phyloP scores from a whole-genome alignment of 2,888 invertebrate species.

The Pandemis heparana region DNA sequence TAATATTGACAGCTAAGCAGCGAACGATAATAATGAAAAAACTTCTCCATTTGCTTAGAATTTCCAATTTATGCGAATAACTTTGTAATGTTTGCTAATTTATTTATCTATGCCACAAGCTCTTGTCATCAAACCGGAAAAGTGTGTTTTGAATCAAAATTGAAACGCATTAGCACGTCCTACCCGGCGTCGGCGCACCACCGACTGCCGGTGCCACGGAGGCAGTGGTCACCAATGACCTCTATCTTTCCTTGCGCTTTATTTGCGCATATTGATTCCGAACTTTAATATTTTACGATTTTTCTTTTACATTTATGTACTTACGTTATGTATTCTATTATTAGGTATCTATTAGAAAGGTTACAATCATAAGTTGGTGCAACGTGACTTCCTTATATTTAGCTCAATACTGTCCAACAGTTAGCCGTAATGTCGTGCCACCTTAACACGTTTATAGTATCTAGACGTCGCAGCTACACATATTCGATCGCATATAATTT shows the following conservation, averaged over 20 bases:
- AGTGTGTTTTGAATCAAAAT: neutral
- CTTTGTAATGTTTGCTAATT: neutral
- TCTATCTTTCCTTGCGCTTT: neutral
- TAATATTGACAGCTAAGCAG: neutral
- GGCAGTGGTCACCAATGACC: neutral
- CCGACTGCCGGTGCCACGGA: neutral
- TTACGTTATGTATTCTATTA: neutral
- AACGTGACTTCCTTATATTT: no score
- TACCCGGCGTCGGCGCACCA: neutral
- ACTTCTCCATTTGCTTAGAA: neutral
- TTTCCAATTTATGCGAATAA: neutral
- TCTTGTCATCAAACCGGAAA: constrained; percentile 4
- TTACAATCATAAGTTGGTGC: neutral
- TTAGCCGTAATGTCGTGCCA: no score
- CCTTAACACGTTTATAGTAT: no score
- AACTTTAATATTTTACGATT: neutral
- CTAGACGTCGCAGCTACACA: no score
- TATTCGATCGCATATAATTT: no score
- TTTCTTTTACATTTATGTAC: no score
- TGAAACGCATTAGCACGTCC: constrained; percentile 3
- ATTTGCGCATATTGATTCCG: neutral
- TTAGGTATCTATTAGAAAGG: neutral
- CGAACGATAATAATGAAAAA: neutral
- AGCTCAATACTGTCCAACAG: no score
- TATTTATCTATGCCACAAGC: constrained; percentile 14